Evolutionary conservation across 2,113 vertebrate genomes (phyloP).

Genomic region (Stomatorhinus ivindoensis): DNA sequence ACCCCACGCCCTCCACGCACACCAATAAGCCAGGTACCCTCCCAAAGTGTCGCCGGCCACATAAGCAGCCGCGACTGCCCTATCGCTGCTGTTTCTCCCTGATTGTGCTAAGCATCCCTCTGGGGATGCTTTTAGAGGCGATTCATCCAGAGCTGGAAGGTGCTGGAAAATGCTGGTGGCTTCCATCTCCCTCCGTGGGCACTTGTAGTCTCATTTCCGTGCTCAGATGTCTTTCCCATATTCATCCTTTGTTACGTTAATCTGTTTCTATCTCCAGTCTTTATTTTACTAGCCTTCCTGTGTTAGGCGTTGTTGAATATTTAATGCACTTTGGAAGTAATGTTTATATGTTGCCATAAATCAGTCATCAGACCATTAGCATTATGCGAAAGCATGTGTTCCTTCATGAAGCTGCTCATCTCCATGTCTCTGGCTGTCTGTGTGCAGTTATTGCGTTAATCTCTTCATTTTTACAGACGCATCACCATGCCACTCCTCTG

Average conservation of each 20-base stretch:
- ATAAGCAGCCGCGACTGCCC: neutral
- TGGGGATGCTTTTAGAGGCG: neutral
- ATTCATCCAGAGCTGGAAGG: neutral
- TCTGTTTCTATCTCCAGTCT: neutral
- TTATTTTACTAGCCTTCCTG: neutral
- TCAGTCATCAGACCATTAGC: neutral
- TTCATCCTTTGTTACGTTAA: neutral
- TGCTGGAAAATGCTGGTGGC: neutral
- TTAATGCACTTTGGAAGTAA: neutral
- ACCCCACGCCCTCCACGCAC: slow-evolving; percentile 83
- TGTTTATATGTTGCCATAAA: neutral
- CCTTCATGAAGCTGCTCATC: slow-evolving; percentile 26
- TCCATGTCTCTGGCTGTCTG: slow-evolving; percentile 36
- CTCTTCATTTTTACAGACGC: slow-evolving; percentile 90
- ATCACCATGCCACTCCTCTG: slow-evolving; percentile 80
- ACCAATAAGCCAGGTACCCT: slow-evolving; percentile 83
- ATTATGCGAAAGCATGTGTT: slow-evolving; percentile 16
- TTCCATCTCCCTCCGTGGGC: neutral
- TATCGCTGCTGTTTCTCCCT: neutral
- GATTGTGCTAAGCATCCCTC: neutral
- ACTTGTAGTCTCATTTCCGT: neutral
- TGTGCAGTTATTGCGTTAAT: slow-evolving; percentile 57
- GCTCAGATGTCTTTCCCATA: neutral
- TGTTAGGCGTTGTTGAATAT: neutral
- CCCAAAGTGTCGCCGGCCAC: neutral